Evolutionary conservation across 2,797 vertebrate genomes (phyloP), one percentile per base, ranked within the genome.

Genomic region (Gila robusta): DNA sequence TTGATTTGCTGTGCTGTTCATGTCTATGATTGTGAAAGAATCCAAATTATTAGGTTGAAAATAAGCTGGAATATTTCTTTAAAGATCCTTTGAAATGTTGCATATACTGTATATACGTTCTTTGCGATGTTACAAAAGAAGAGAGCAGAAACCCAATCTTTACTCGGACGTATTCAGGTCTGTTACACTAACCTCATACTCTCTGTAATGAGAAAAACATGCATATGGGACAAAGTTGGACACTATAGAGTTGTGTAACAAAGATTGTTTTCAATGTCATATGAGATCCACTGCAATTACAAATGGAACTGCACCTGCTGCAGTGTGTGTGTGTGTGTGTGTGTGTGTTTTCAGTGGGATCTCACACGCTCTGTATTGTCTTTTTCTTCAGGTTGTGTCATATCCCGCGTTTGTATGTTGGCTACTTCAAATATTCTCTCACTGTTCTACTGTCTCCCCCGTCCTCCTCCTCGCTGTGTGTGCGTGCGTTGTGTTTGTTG

Each of bases 401-500:
- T 96, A 95, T 96, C 95, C 95, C 95, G 95, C 93, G 94, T 96
- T 95, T 96, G 96, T 96, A 96, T 95, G 96, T 96, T 94, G 94
- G 94, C 94, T 95, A 94, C 92, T 95, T 96, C 94, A 95, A 95
- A 86, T 86, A 64, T 95, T 94, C 94, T 95, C 93, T 95, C 93
- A 90, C 69, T 91, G 92, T 95, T 93, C 94, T 93, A 93, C 91
- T 93, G 91, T 94, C 89, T 93, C 92, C 92, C 87, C 89, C 93
- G 73, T 91, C 91, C 39, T 47, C 44, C 80, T 39, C 54, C 32
- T 71, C 5, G 87, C 79, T 83, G 79, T 72, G 49, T 91, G 92
- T 88, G 91, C 92, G 91, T 92, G 91, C 93, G 92, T 94, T 28
- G 94, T 95, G 93, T 93, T 92, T 81, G 94, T 95, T 91, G 83